Evolutionary conservation across 2,113 vertebrate genomes (phyloP), one percentile per base, ranked within the genome.

Genomic region (Gorsachius goisagi): DNA sequence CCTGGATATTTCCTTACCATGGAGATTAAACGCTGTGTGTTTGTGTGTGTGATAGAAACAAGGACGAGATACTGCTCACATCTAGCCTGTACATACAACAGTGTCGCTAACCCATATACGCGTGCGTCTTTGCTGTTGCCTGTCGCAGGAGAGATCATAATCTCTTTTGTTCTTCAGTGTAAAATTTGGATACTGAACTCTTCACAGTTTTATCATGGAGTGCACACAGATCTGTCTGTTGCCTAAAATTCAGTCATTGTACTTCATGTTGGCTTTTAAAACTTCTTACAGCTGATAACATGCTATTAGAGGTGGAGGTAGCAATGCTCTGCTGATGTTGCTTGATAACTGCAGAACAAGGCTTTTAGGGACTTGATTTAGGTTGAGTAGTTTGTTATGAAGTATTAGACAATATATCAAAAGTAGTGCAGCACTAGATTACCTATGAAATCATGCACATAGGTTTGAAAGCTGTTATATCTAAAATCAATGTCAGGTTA

Each of bases 161-260:
- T n/a, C 1, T 49, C 2, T 44, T 12, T 16, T 35, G 11, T 14
- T 44, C 10, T 55, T 85, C 15, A 23, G 39, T 15, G 2, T 41
- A 30, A 68, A 66, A 41, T 60, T 45, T 66, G 52, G 73, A 2
- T 77, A 9, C 44, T 22, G 60, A 67, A 4, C 7, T 50, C 33
- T 21, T 58, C 18, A 32, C 30, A n/a, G 7, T 33, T 59, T 88
- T 14, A 15, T 84, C 0, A 2, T 52, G 15, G 35, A 60, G 39
- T 0, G 0, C 10, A 9, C 33, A 23, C 15, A 56, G 55, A 24
- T 41, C 16, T 78, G 11, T 45, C 59, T 0, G 0, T 35, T 79
- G 55, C 67, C n/a, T 89, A 39, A 28, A 49, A 64, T 63, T 41
- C 28, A 33, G 52, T 30, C 32, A 2, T 14, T 53, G 71, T 58